Evolutionary conservation across 1,140 invertebrate genomes (phyloP).

Genomic region (Leptopilina clavipes): DNA sequence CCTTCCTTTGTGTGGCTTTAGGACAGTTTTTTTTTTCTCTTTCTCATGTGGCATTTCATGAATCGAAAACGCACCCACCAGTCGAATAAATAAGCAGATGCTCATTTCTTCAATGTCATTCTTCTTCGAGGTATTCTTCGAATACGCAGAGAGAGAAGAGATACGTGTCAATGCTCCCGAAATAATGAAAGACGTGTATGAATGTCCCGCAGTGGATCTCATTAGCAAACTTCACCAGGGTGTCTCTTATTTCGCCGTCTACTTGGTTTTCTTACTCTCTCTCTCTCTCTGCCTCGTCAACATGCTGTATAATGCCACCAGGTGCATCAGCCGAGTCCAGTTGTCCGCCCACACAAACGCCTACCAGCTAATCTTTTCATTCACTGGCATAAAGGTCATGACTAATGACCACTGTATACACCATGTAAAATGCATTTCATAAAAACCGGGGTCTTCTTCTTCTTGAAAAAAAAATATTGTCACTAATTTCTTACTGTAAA

Average conservation of each 20-base stretch:
- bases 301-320: constrained; percentile 57
- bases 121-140: constrained; percentile 44
- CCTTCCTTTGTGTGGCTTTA: not conserved
- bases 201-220: constrained; percentile 59
- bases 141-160: constrained; percentile 13
- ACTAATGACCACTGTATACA: constrained; percentile 62
- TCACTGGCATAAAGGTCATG: constrained; percentile 61
- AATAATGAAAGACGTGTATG: constrained; percentile 55
- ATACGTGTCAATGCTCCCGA: constrained; percentile 54
- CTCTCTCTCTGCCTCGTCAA: constrained; percentile 44
- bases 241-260: constrained; percentile 44
- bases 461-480: constrained; percentile 46
- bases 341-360: constrained; percentile 55
- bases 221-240: constrained; percentile 60
- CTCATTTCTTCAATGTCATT: constrained; percentile 40
- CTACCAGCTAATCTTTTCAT: constrained; percentile 59
- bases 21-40: not conserved
- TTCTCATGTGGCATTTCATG: not conserved
- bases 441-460: constrained; percentile 1
- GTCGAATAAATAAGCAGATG: constrained; percentile 47
- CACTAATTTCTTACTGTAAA: constrained; percentile 55
- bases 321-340: constrained; percentile 52
- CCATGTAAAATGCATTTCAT: constrained; percentile 54
- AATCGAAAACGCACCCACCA: constrained; percentile 27
- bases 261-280: constrained; percentile 9